phyloP scores from a whole-genome alignment of 2,888 invertebrate species.

The Drosophila cognata region DNA sequence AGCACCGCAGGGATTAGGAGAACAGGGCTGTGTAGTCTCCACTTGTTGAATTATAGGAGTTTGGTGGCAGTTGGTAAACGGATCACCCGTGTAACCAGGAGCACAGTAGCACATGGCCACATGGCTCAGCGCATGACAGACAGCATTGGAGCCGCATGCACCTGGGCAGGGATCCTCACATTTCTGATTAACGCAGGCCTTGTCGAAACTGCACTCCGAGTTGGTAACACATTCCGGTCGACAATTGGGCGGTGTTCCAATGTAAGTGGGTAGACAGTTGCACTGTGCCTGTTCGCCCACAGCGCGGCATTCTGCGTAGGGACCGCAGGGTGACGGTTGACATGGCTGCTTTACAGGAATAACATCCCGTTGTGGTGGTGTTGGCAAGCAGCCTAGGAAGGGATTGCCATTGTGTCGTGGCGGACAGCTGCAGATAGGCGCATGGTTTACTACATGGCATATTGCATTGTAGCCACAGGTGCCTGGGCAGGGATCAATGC shows the following conservation, averaged over 20 bases:
- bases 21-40: conserved; percentile 86
- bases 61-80: conserved; percentile 86
- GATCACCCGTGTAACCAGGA: conserved; percentile 89
- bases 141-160: conserved; percentile 87
- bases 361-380: conserved; percentile 52
- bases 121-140: conserved; percentile 87
- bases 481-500: conserved; percentile 91
- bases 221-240: conserved; percentile 90
- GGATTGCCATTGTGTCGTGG: conserved; percentile 90
- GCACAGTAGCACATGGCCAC: conserved; percentile 87
- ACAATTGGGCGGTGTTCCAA: conserved; percentile 89
- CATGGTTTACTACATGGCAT: conserved; percentile 92
- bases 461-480: conserved; percentile 90
- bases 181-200: conserved; percentile 90
- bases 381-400: conserved; percentile 88
- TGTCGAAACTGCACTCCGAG: conserved; percentile 88
- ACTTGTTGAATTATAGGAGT: conserved; percentile 71
- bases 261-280: conserved; percentile 88
- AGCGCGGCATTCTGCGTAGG: conserved; percentile 86
- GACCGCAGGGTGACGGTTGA: conserved; percentile 86
- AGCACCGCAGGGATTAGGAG: conserved; percentile 88
- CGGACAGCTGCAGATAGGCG: conserved; percentile 92
- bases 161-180: conserved; percentile 91
- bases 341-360: conserved; percentile 83
- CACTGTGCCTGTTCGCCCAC: conserved; percentile 86